These are phyloP conservation scores for Napeogenes sylphis DNA, from an alignment of 2,888 invertebrate genomes.

Conservation along the genomic window DNA sequence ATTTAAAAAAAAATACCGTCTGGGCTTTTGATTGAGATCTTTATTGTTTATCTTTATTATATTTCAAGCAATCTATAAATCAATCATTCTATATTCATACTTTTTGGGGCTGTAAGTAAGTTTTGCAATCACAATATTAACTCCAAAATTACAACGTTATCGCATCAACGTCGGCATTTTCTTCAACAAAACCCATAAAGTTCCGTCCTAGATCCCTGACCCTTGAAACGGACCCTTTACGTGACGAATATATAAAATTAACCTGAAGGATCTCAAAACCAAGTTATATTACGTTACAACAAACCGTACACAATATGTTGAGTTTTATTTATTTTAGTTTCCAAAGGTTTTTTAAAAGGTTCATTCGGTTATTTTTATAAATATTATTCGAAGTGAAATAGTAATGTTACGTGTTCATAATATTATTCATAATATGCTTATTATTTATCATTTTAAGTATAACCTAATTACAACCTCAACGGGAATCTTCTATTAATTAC, in stretches of 20 bases:
- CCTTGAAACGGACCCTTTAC: conserved; percentile 10
- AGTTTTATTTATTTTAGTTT: neutral
- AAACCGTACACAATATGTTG: conserved; percentile 1
- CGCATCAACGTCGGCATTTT: conserved; percentile 2
- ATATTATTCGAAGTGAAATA: too few relatives aligned
- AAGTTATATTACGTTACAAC: neutral
- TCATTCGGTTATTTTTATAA: too few relatives aligned
- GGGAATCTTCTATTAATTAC: too few relatives aligned
- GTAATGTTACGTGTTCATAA: too few relatives aligned
- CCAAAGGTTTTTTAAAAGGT: too few relatives aligned
- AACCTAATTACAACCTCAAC: too few relatives aligned
- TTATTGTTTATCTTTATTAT: too few relatives aligned
- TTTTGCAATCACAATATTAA: conserved; percentile 6
- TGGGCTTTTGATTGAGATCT: too few relatives aligned
- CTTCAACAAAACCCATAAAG: neutral
- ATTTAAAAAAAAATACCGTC: too few relatives aligned
- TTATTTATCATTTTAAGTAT: too few relatives aligned
- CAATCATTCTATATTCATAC: neutral
- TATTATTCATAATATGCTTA: too few relatives aligned
- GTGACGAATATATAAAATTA: conserved; percentile 10
- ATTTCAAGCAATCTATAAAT: neutral
- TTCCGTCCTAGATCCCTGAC: conserved; percentile 4
- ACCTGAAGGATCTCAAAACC: neutral
- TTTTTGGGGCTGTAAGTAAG: neutral
- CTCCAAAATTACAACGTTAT: conserved; percentile 7